A percentile compares a stretch with the other conserved stretches of the same genome.
Conservation (phyloP, 2,113 vertebrate genomes). For the Poeciliopsis occidentalis region DNA sequence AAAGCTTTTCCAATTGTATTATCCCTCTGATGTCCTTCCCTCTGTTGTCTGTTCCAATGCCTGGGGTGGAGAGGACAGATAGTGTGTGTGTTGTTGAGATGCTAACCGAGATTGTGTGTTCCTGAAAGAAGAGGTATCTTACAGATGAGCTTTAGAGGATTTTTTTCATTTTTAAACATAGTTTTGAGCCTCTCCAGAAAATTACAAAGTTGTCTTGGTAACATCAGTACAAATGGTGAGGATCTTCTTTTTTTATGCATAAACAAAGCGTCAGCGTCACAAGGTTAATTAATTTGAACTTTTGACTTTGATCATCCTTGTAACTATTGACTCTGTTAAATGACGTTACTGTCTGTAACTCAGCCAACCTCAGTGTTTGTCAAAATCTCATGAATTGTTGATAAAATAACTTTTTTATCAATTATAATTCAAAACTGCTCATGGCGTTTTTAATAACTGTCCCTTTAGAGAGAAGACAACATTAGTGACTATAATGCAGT, state of each 20-base stretch:
- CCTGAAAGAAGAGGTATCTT: slow-evolving; percentile 18
- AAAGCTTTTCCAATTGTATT: slow-evolving; percentile 85
- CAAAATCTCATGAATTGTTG: too few species aligned
- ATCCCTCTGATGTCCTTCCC: slow-evolving; percentile 81
- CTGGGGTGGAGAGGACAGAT: slow-evolving; percentile 72
- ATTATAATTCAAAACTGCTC: too few species aligned
- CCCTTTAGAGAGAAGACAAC: too few species aligned
- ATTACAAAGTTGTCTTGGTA: slow-evolving; percentile 8
- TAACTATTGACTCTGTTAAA: neutral
- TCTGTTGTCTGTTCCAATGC: slow-evolving; percentile 79
- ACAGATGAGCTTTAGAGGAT: slow-evolving; percentile 15
- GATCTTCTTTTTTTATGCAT: neutral
- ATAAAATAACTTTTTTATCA: too few species aligned
- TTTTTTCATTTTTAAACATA: slow-evolving; percentile 16
- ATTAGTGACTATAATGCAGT: too few species aligned
- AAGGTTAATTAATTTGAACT: neutral
- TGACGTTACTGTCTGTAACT: too few species aligned
- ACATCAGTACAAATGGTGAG: neutral
- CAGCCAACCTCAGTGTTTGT: too few species aligned
- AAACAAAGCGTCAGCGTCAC: neutral
- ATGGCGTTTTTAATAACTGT: too few species aligned
- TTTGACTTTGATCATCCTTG: neutral
- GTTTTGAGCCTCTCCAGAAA: slow-evolving; percentile 3
- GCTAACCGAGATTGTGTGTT: slow-evolving; percentile 11
- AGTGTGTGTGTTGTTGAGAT: slow-evolving; percentile 33